Base-by-base conservation (phyloP, 2,888 invertebrate species). In the Mythimna albipuncta region DNA sequence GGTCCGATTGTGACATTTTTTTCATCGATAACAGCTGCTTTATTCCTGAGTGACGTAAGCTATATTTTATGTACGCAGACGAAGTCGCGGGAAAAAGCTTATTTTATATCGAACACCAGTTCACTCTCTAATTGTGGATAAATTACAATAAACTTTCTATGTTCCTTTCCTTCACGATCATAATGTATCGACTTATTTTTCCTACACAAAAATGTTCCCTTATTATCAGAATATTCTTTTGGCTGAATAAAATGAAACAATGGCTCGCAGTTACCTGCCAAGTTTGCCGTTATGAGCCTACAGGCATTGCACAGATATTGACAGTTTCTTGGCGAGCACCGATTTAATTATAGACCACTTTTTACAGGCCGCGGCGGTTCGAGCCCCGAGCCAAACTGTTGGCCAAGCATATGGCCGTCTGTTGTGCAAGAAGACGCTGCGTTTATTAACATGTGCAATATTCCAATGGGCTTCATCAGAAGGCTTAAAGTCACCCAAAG, bases 271-370 rank as follows among this genome's bases (percentile, higher is more conserved):
- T 64, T 70, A 84, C 78, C 89, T 90, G 91, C 91, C 90, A 91
- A 89, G 82, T 86, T 84, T 72, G 77, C 82, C 77, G 84, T 75
- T 83, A 86, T 85, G 86, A 86, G 82, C 85, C 81, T 76, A 81
- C 75, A 62, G 82, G 66, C 64, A 72, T 61, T 85, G 85, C 85
- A 81, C 84, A 78, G 85, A 84, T 90, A 93, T 92, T 90, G 93
- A 90, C 92, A 91, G 89, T 90, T 92, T 92, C 92, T 93, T 93
- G 93, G 93, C 93, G 89, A 88, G 87, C 84, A 64, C 69, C 87
- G 85, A 91, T 93, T 92, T 93, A 92, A 93, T 93, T 93, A 92
- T 89, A 81, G 78, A 86, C 85, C 85, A 87, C 84, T 91, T 92
- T 92, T 92, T 91, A 86, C 88, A 85, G 83, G 72, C 86, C 72